phyloP scores from a whole-genome alignment of 1,140 invertebrate genomes.

The Acyrthosiphon pisum region DNA sequence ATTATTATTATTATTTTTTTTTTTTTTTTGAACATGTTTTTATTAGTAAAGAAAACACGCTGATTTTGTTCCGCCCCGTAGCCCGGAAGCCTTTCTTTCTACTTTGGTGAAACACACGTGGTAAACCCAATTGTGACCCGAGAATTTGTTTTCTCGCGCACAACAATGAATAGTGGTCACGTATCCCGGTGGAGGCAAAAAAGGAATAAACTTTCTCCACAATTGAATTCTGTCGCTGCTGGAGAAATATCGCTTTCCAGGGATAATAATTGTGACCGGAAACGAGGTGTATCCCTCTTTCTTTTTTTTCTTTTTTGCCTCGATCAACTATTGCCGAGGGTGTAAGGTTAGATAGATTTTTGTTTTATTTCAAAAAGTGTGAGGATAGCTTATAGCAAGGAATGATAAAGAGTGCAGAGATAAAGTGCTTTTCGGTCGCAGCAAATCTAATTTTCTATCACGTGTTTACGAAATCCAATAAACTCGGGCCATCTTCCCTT shows the following conservation, averaged over 20 bases:
- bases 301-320: neutral
- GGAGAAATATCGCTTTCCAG: slow-evolving; percentile 52
- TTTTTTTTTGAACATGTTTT: neutral
- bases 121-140: slow-evolving; percentile 33
- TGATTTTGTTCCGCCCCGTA: neutral
- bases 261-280: slow-evolving; percentile 53
- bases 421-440: slow-evolving; percentile 54
- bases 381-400: neutral
- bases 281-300: slow-evolving; percentile 52
- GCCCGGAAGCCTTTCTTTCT: neutral
- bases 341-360: slow-evolving; percentile 52
- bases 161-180: slow-evolving; percentile 52
- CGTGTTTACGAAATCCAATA: slow-evolving; percentile 57
- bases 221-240: slow-evolving; percentile 53
- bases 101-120: neutral
- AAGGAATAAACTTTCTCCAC: slow-evolving; percentile 37
- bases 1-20: neutral
- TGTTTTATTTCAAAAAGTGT: slow-evolving; percentile 46
- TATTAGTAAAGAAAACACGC: neutral
- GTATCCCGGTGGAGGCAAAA: neutral
- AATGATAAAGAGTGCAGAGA: slow-evolving; percentile 55
- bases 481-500: neutral
- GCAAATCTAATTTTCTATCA: slow-evolving; percentile 55
- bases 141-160: slow-evolving; percentile 50
- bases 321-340: slow-evolving; percentile 30